phyloP scores from a whole-genome alignment of 2,888 invertebrate species.

The Pinctada fucata region DNA sequence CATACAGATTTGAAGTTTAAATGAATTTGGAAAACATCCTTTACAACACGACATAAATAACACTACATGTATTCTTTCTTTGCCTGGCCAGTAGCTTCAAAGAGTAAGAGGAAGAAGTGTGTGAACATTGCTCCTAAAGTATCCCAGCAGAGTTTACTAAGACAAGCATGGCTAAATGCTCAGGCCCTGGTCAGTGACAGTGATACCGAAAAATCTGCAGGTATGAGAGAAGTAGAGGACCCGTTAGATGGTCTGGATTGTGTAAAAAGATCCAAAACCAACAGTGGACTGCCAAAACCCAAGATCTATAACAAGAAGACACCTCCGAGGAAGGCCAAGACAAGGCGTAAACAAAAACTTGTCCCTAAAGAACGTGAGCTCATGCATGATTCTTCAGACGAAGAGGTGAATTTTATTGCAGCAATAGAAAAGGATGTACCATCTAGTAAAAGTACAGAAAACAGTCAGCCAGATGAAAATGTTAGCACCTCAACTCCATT shows the following conservation, averaged over 20 bases:
- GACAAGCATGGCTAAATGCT: conserved; percentile 57
- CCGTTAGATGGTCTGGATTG: conserved; percentile 8
- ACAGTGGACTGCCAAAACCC: conserved; percentile 58
- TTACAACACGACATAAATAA: too few species aligned
- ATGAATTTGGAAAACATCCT: too few species aligned
- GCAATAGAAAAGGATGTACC: conserved; percentile 54
- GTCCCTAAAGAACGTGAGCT: conserved; percentile 51
- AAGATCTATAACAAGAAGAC: conserved; percentile 52
- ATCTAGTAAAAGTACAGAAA: conserved; percentile 40
- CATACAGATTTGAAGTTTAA: too few species aligned
- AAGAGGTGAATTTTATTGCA: conserved; percentile 51
- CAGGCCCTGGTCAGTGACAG: conserved; percentile 48
- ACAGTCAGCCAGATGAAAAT: conserved; percentile 32
- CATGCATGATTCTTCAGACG: conserved; percentile 58
- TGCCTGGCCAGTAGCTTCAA: conserved; percentile 12
- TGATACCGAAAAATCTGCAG: conserved; percentile 36
- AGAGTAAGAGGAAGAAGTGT: conserved; percentile 30
- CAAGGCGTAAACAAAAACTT: conserved; percentile 49
- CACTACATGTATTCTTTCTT: too few species aligned
- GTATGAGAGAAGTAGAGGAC: conserved; percentile 35
- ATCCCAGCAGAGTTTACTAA: conserved; percentile 45
- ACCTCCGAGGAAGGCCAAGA: conserved; percentile 32
- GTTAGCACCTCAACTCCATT: conserved; percentile 60
- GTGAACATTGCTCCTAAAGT: conserved; percentile 32
- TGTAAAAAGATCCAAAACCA: conserved; percentile 42